A percentile compares a stretch with the other conserved stretches of the same genome.
These are phyloP conservation scores for Ameiurus melas DNA, from an alignment of 2,113 vertebrate species.

Conservation along the genomic window DNA sequence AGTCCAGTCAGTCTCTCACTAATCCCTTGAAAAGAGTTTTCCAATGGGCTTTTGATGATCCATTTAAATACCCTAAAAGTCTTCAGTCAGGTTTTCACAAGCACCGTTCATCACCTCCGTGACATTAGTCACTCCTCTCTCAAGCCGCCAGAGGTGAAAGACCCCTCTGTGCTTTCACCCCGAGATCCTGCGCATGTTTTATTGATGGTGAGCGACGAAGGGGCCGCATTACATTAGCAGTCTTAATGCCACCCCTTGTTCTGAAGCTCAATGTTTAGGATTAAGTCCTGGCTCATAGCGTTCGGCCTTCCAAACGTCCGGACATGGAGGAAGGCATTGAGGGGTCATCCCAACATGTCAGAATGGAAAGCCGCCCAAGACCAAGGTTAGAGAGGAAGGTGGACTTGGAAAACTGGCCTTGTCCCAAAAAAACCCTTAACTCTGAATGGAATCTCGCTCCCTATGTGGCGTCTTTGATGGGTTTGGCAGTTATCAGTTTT, in stretches of 20 bases:
- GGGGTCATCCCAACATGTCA: slow-evolving; percentile 67
- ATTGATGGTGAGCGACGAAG: slow-evolving; percentile 69
- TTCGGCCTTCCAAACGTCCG: slow-evolving; percentile 35
- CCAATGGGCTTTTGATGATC: neutral
- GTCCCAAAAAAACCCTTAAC: slow-evolving; percentile 19
- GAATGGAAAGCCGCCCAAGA: slow-evolving; percentile 49
- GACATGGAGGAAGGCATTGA: neutral
- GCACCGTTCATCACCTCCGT: slow-evolving; percentile 20
- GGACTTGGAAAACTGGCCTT: slow-evolving; percentile 31
- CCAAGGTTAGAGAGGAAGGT: slow-evolving; percentile 48
- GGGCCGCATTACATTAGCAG: slow-evolving; percentile 71
- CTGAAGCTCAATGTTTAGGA: slow-evolving; percentile 73
- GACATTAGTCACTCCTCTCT: slow-evolving; percentile 14
- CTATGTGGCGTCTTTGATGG: slow-evolving; percentile 25
- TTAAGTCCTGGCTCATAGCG: slow-evolving; percentile 61
- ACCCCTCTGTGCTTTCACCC: slow-evolving; percentile 51
- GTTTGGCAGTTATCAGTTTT: slow-evolving; percentile 19
- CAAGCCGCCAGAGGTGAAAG: slow-evolving; percentile 26
- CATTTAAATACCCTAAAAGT: neutral
- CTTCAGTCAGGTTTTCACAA: neutral
- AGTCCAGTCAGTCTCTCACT: neutral
- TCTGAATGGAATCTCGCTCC: slow-evolving; percentile 18
- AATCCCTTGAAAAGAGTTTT: neutral
- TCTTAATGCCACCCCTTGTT: slow-evolving; percentile 76
- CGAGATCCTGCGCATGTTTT: slow-evolving; percentile 65